Conservation (phyloP, 2,888 invertebrate species). For the Microplitis deprimator region DNA sequence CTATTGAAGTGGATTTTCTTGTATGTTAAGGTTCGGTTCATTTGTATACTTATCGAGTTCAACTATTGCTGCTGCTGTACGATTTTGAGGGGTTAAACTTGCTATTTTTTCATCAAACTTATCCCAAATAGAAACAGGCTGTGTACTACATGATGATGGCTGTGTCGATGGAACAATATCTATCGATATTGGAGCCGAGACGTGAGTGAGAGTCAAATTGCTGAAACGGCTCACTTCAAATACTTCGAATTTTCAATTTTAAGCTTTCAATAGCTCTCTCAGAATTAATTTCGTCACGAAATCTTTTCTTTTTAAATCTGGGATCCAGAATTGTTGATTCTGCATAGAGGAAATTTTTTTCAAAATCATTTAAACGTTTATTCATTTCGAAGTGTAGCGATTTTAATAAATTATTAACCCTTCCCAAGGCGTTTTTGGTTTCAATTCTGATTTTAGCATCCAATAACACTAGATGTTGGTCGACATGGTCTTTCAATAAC, state of each 20-base stretch:
- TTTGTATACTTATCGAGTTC: no score
- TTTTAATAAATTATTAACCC: neutral
- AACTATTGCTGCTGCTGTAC: no score
- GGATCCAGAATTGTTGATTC: neutral
- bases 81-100: neutral
- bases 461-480: neutral
- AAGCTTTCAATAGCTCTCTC: neutral
- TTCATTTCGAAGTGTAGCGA: neutral
- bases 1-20: no score
- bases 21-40: no score
- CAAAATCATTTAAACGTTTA: neutral
- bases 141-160: neutral
- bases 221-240: neutral
- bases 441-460: neutral
- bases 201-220: neutral
- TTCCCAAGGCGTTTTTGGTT: neutral
- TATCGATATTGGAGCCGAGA: neutral
- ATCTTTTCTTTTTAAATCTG: neutral
- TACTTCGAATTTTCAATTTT: neutral
- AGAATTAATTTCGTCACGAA: neutral
- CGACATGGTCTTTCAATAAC: neutral
- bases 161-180: neutral
- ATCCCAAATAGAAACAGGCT: neutral
- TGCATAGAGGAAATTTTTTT: neutral
- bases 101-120: neutral